Base-by-base conservation (phyloP, 2,113 vertebrate species). In the Microcebus tavaratra region DNA sequence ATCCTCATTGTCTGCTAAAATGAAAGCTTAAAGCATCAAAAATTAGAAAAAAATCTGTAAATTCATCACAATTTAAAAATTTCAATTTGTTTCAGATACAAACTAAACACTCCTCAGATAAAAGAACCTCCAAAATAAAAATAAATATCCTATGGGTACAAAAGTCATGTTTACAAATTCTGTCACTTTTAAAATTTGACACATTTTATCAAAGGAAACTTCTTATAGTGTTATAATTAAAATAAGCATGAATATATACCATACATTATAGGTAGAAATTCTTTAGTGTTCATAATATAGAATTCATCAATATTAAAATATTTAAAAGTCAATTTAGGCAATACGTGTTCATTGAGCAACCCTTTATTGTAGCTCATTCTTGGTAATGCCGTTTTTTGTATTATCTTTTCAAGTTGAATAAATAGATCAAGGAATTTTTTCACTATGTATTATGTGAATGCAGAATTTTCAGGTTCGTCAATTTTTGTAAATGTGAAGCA, bases 11-110 rank as follows among this genome's bases (percentile, higher is more conserved):
- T 53, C 36, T 57, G 63, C 34, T 90, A 59, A 79, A 95, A 68
- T 70, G 17, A 95, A 96, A 95, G 39, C 7, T 90, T 23, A 36
- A 93, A 87, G 9, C 29, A 86, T 61, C 8, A 76, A 53, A 94
- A 92, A 92, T 61, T 1, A 83, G 95, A 88, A 78, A 14, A 70
- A 87, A 90, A 85, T 84, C 12, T 55, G 8, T 53, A 78, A 27
- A 88, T 25, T 90, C 17, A 65, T 68, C 75, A 96, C 12, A 76
- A 90, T 27, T 94, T 76, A 57, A 94, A 92, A 78, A 5, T 8
- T 59, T 65, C 15, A 80, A n/a, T 79, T 82, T 61, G 5, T 81
- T 95, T 80, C 48, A 70, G 5, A 59, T 59, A 80, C 27, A 84
- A 65, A 78, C 31, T 39, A 86, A 90, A 65, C 3, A 76, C 5